phyloP scores from a whole-genome alignment of 2,113 vertebrate genomes.

The Archocentrus centrarchus region DNA sequence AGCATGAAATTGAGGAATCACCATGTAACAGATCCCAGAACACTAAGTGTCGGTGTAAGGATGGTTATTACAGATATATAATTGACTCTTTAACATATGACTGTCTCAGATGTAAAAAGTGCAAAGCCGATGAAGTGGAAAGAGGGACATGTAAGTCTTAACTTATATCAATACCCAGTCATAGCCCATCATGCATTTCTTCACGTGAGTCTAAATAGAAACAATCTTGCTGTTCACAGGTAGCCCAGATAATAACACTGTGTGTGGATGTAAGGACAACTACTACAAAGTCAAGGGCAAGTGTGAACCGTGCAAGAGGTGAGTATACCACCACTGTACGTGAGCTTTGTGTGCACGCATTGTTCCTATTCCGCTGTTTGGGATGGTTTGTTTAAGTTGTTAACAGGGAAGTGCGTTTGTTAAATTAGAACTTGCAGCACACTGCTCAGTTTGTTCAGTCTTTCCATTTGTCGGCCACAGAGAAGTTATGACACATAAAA shows the following conservation, averaged over 20 bases:
- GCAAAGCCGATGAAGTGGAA: conserved; percentile 27
- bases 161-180: not conserved
- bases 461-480: conserved; percentile 54
- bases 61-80: conserved; percentile 18
- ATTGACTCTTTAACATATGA: conserved; percentile 11
- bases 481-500: conserved; percentile 45
- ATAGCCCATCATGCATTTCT: not conserved
- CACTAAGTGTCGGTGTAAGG: conserved; percentile 62
- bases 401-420: conserved; percentile 63
- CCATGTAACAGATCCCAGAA: not conserved
- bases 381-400: conserved; percentile 8
- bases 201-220: not conserved
- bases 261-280: conserved; percentile 63
- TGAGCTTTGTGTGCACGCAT: not conserved
- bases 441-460: conserved; percentile 25
- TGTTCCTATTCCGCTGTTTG: not conserved
- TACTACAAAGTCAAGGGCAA: conserved; percentile 39
- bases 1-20: not conserved
- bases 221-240: conserved; percentile 57
- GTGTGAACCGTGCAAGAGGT: conserved; percentile 71
- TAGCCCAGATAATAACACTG: conserved; percentile 39
- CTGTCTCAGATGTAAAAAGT: conserved; percentile 52
- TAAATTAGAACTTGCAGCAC: conserved; percentile 62
- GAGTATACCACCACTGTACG: conserved; percentile 36
- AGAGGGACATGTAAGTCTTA: conserved; percentile 59